phyloP scores from a whole-genome alignment of 2,888 invertebrate species.

The Teleogryllus oceanicus region DNA sequence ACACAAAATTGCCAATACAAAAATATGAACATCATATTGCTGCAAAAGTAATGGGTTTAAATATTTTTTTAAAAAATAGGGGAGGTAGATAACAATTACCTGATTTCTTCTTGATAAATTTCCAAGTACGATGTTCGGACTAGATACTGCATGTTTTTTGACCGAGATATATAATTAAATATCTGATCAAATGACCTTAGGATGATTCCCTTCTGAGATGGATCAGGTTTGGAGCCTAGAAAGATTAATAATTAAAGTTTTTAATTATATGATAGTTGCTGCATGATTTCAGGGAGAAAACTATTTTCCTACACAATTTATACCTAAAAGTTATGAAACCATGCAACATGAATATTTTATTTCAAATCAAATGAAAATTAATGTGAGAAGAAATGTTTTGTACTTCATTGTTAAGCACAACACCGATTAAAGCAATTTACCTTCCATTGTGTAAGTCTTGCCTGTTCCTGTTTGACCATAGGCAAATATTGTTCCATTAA shows the following conservation, averaged over 20 bases:
- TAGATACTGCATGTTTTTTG: slow-evolving; percentile 90
- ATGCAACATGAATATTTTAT: neutral
- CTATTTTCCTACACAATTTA: too few species aligned
- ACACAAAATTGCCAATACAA: too few species aligned
- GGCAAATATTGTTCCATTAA: slow-evolving; percentile 98
- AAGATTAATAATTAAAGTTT: neutral
- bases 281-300: too few species aligned
- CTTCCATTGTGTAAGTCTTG: slow-evolving; percentile 67
- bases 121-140: slow-evolving; percentile 96
- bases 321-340: too few species aligned
- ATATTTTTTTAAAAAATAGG: too few species aligned
- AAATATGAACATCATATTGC: too few species aligned
- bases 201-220: slow-evolving; percentile 69
- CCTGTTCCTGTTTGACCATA: slow-evolving; percentile 99
- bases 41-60: too few species aligned
- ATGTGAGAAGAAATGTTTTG: too few species aligned
- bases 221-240: slow-evolving; percentile 42
- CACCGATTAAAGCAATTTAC: slow-evolving; percentile 41
- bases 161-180: slow-evolving; percentile 89
- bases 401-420: too few species aligned
- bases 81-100: neutral
- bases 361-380: neutral
- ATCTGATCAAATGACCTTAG: slow-evolving; percentile 97
- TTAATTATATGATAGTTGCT: too few species aligned
- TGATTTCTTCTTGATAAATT: slow-evolving; percentile 51